phyloP scores from a whole-genome alignment of 2,113 vertebrate species.

The Gulo gulo region DNA sequence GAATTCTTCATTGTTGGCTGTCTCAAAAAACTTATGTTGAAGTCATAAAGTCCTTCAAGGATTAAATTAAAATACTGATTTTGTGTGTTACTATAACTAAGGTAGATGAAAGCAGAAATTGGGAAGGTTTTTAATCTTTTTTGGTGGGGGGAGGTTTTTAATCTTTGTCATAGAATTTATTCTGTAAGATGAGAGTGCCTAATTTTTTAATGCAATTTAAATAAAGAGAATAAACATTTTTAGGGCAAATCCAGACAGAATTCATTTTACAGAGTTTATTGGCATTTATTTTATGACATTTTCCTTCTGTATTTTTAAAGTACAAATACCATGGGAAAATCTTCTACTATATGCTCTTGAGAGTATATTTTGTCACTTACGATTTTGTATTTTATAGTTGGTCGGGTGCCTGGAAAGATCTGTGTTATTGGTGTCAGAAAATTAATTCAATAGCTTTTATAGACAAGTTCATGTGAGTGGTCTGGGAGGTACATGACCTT shows the following conservation, averaged over 20 bases:
- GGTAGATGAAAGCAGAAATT: slow-evolving; percentile 12
- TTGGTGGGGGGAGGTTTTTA: not conserved
- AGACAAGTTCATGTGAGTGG: not conserved
- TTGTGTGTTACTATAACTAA: slow-evolving; percentile 26
- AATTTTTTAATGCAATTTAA: slow-evolving; percentile 21
- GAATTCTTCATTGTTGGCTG: not conserved
- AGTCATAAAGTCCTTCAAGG: slow-evolving; percentile 10
- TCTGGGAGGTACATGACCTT: slow-evolving; percentile 40
- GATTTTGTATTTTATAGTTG: slow-evolving; percentile 34
- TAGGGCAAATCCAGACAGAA: slow-evolving; percentile 20
- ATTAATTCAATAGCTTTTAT: slow-evolving; percentile 18
- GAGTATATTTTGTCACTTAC: slow-evolving; percentile 13
- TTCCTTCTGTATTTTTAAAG: not conserved
- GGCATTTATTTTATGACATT: slow-evolving; percentile 27
- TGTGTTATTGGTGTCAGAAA: slow-evolving; percentile 39
- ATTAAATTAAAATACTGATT: slow-evolving; percentile 39
- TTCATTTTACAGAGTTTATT: slow-evolving; percentile 37
- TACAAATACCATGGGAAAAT: not conserved
- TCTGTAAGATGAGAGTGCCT: not conserved
- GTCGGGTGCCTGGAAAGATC: slow-evolving; percentile 17
- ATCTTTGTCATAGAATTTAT: slow-evolving; percentile 45
- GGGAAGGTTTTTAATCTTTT: slow-evolving; percentile 32
- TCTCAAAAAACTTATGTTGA: slow-evolving; percentile 9
- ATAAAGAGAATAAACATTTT: slow-evolving; percentile 35
- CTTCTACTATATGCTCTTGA: not conserved